Conservation (phyloP, 2,888 invertebrate species). For the Pyrrhia umbra region DNA sequence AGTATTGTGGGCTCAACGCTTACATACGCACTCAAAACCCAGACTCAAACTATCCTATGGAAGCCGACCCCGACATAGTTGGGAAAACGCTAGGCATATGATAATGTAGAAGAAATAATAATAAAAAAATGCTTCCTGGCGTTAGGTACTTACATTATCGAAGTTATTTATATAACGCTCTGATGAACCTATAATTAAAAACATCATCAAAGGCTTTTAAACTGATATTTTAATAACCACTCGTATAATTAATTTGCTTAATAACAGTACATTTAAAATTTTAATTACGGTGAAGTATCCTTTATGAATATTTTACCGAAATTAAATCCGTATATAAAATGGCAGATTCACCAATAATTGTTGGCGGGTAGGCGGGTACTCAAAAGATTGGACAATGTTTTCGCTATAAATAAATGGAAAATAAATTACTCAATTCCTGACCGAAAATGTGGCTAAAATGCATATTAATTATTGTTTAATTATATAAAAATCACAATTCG, state of each 20-base stretch:
- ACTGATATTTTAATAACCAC: slow-evolving; percentile 35
- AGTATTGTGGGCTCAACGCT: too few species aligned
- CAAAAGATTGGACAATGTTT: slow-evolving; percentile 30
- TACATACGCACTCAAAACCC: too few species aligned
- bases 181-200: slow-evolving; percentile 36
- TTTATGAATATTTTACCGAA: slow-evolving; percentile 47
- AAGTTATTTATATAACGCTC: neutral
- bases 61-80: too few species aligned
- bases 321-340: slow-evolving; percentile 32
- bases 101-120: neutral
- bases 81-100: too few species aligned
- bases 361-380: slow-evolving; percentile 22
- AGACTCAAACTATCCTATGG: too few species aligned
- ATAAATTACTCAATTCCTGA: slow-evolving; percentile 17
- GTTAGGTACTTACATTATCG: neutral
- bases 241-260: slow-evolving; percentile 40
- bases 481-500: slow-evolving; percentile 6
- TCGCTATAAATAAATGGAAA: slow-evolving; percentile 23
- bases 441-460: neutral
- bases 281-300: slow-evolving; percentile 43
- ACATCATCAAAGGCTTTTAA: slow-evolving; percentile 41
- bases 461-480: slow-evolving; percentile 8
- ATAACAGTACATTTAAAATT: slow-evolving; percentile 45
- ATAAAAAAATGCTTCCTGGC: neutral
- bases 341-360: slow-evolving; percentile 39